These are phyloP conservation scores for Decapterus maruadsi DNA, from an alignment of 2,797 vertebrate genomes.

Conservation along the genomic window DNA sequence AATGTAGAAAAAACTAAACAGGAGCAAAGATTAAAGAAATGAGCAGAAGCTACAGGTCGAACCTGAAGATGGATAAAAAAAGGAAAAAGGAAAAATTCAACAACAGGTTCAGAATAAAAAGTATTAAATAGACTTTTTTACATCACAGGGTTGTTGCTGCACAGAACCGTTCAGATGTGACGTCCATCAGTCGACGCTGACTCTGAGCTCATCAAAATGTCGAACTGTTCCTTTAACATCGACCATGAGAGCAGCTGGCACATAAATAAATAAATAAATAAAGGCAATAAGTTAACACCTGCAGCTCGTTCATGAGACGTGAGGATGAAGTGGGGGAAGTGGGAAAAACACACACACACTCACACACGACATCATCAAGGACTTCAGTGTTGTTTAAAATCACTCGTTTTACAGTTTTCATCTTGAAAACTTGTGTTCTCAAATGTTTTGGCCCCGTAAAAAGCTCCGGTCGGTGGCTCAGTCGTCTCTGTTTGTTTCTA, in stretches of 20 bases:
- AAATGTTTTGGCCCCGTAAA: conserved; percentile 1
- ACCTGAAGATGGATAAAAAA: too few relatives aligned
- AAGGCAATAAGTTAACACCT: neutral
- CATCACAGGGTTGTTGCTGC: neutral
- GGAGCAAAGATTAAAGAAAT: too few relatives aligned
- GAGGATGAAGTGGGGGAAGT: conserved; percentile 1
- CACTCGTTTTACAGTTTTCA: neutral
- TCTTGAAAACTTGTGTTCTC: neutral
- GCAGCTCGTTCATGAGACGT: conserved; percentile 3
- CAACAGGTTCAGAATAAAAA: too few relatives aligned
- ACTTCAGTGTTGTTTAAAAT: neutral
- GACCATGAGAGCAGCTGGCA: conserved; percentile 1
- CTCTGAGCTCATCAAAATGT: neutral
- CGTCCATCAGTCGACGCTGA: neutral
- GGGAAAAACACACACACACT: neutral
- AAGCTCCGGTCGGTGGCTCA: conserved; percentile 2
- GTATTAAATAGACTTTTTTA: too few relatives aligned
- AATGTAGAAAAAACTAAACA: too few relatives aligned
- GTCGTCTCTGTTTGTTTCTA: conserved; percentile 28
- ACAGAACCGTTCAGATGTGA: neutral
- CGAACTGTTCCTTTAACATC: conserved; percentile 15
- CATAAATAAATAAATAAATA: too few relatives aligned
- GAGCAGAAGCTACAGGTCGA: too few relatives aligned
- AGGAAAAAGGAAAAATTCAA: too few relatives aligned
- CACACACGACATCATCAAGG: too few relatives aligned